Evolutionary conservation across 2,797 vertebrate genomes (phyloP).

Genomic region (Notoglanidium macrostoma): DNA sequence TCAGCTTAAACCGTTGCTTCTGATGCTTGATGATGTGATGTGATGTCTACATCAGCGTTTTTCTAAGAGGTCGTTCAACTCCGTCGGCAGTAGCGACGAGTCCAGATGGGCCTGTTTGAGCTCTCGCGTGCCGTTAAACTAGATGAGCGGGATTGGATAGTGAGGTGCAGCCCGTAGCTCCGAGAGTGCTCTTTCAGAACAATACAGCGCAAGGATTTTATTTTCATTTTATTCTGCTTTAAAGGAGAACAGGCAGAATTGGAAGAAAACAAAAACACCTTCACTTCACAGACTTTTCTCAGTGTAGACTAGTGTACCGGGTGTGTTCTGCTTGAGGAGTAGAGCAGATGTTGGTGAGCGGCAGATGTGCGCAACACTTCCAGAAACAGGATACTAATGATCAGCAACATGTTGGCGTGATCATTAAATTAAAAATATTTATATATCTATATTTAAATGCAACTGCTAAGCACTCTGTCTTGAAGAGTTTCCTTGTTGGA

Average conservation of each 20-base stretch:
- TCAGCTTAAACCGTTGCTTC: neutral
- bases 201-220: neutral
- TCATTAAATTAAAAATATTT: neutral
- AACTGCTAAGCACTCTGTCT: neutral
- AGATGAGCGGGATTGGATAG: neutral
- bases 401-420: neutral
- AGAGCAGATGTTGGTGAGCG: constrained; percentile 51
- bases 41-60: neutral
- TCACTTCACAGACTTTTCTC: neutral
- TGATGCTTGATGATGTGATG: neutral
- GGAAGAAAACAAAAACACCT: neutral
- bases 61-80: neutral
- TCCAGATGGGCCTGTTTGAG: neutral
- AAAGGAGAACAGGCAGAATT: neutral
- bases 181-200: neutral
- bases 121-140: neutral
- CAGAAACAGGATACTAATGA: neutral
- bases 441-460: no score
- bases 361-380: constrained; percentile 51
- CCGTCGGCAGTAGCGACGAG: no score
- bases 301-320: neutral
- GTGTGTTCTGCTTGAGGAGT: constrained; percentile 25
- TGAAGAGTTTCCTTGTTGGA: no score
- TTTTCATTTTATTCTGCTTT: neutral
- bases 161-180: neutral